Conservation (phyloP, 1,140 invertebrate genomes). For the Episyrphus balteatus region DNA sequence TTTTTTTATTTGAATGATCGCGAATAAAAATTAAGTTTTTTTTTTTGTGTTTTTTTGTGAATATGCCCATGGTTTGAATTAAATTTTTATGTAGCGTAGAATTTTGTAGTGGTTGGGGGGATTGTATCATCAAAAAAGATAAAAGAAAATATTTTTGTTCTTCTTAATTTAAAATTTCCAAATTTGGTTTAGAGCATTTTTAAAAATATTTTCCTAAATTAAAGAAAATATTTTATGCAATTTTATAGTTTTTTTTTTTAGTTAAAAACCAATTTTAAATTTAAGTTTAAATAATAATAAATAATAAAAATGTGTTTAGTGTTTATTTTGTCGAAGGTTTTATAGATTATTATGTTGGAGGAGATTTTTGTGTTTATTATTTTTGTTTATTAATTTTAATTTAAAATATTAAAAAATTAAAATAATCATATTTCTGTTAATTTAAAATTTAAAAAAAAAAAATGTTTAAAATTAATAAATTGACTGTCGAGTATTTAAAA, state of each 20-base stretch:
- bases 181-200: no score
- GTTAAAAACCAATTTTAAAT: no score
- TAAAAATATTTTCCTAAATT: no score
- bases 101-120: constrained; percentile 7
- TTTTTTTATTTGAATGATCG: neutral
- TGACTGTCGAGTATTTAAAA: no score
- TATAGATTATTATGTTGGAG: neutral
- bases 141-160: constrained; percentile 1
- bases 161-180: neutral
- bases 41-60: constrained; percentile 5
- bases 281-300: no score
- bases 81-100: constrained; percentile 1
- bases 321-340: neutral
- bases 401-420: neutral
- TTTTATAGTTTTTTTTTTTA: no score
- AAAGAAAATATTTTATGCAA: no score
- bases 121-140: neutral
- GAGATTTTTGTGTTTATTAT: constrained; percentile 4
- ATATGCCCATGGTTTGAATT: constrained; percentile 9
- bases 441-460: neutral
- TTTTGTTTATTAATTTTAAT: no score
- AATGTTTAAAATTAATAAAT: neutral
- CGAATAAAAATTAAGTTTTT: neutral
- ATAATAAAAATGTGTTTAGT: no score
- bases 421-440: neutral